These are phyloP conservation scores for Drosophila sp. DNA, from an alignment of 1,140 invertebrate genomes.

Conservation along the genomic window DNA sequence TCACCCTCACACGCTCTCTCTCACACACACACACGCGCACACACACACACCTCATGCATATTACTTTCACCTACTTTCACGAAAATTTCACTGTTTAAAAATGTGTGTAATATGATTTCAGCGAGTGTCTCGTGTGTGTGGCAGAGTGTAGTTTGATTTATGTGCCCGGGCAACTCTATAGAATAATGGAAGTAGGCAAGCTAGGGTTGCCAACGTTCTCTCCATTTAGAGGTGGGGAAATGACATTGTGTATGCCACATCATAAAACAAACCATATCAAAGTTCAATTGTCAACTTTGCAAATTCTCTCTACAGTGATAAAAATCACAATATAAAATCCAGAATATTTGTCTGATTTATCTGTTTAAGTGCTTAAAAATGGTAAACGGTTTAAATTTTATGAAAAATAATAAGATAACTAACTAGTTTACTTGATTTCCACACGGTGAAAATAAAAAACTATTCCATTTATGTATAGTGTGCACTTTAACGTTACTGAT, in stretches of 20 bases:
- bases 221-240: too few relatives aligned
- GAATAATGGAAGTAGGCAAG: too few relatives aligned
- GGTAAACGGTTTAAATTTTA: too few relatives aligned
- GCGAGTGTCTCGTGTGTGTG: conserved; percentile 4
- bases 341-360: too few relatives aligned
- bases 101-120: conserved; percentile 50
- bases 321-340: too few relatives aligned
- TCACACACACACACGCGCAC: conserved; percentile 9
- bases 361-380: too few relatives aligned
- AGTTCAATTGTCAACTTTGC: conserved; percentile 27
- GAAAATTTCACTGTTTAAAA: conserved; percentile 62
- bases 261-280: conserved; percentile 38
- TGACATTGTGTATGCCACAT: conserved; percentile 10
- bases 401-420: too few relatives aligned
- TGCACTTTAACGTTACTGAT: too few relatives aligned
- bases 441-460: too few relatives aligned
- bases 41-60: conserved; percentile 57
- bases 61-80: conserved; percentile 68
- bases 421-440: too few relatives aligned
- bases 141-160: conserved; percentile 45
- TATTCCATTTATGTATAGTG: too few relatives aligned
- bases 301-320: not conserved
- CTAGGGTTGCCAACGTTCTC: too few relatives aligned
- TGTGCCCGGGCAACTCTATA: conserved; percentile 16
- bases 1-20: conserved; percentile 27